Base-by-base conservation (phyloP, 2,113 vertebrate genomes). In the Diphyllodes magnificus region DNA sequence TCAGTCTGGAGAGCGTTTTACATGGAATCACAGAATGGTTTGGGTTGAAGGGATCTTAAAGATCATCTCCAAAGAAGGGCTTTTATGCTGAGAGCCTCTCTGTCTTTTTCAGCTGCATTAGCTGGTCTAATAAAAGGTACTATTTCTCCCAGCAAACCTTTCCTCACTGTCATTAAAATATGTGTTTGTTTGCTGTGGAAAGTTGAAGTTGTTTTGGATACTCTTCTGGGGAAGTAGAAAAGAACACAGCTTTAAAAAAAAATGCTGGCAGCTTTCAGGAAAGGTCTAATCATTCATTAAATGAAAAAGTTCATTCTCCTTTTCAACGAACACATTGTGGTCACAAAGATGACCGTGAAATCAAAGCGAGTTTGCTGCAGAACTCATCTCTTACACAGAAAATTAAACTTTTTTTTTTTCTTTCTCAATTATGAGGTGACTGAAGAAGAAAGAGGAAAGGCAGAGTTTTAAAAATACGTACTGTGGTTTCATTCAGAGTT, bases 231-330 rank as follows among this genome's bases (percentile, higher is more conserved):
- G 50, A 82, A 71, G 50, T 33, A 86, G 64, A 47, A 91, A 85
- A 87, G 47, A 45, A 42, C n/a, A 64, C 0, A 1, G n/a, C 37
- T 53, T 84, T 9, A 2, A 37, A 78, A 83, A 86, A 77, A 39
- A 28, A 33, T 4, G 9, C 21, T 86, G 45, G 47, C 86, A 90
- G 71, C 27, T 51, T 69, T 93, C 76, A 57, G 76, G 68, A 77
- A 79, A 76, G 64, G 80, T 82, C 47, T 80, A 24, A 72, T 90
- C 40, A 82, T 87, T 95, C 61, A 71, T 77, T 88, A 91, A 84
- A 95, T 82, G 50, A 51, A 54, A 66, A 93, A 57, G 64, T 82
- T 95, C 68, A 37, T 88, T 94, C 79, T 94, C 24, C 45, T 92
- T 93, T 88, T 88, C 82, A 94, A 91, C 87, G 84, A 92, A 44